Conservation (phyloP, 2,797 vertebrate species). For the Pangasius larnaudii region DNA sequence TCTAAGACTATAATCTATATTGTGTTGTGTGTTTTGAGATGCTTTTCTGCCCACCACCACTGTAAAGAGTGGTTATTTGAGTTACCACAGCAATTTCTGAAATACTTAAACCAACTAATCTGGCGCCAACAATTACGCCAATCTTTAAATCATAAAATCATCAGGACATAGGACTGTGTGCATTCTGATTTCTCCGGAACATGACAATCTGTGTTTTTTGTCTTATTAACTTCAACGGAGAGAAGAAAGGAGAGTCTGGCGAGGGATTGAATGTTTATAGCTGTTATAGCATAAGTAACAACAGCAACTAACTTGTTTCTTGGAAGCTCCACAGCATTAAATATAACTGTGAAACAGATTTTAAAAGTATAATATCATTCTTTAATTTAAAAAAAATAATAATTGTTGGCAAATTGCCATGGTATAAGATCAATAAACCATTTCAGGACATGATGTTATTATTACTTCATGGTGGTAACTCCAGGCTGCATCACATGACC, state of each 20-base stretch:
- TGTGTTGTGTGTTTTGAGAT: not conserved
- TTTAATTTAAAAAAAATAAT: not conserved
- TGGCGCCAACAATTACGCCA: not conserved
- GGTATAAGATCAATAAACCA: not conserved
- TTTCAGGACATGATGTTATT: not conserved
- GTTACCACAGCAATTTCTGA: not conserved
- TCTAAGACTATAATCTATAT: not conserved
- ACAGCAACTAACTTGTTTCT: not conserved
- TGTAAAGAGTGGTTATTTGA: not conserved
- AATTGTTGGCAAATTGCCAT: not conserved
- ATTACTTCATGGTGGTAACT: not conserved
- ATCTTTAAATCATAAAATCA: not conserved
- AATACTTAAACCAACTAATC: not conserved
- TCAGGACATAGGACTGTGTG: not conserved
- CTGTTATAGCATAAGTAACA: not conserved
- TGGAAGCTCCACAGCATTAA: not conserved
- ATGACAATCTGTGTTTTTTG: not conserved
- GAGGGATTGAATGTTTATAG: not conserved
- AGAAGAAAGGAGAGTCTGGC: not conserved
- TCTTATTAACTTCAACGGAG: not conserved
- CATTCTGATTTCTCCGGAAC: not conserved
- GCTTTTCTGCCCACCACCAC: no score
- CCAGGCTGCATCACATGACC: not conserved
- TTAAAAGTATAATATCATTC: not conserved
- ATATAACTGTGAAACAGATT: not conserved